Evolutionary conservation across 30 jellyfish, hydroid and myxozoan species (phyloP).

Genomic region (Aurelia sp.): DNA sequence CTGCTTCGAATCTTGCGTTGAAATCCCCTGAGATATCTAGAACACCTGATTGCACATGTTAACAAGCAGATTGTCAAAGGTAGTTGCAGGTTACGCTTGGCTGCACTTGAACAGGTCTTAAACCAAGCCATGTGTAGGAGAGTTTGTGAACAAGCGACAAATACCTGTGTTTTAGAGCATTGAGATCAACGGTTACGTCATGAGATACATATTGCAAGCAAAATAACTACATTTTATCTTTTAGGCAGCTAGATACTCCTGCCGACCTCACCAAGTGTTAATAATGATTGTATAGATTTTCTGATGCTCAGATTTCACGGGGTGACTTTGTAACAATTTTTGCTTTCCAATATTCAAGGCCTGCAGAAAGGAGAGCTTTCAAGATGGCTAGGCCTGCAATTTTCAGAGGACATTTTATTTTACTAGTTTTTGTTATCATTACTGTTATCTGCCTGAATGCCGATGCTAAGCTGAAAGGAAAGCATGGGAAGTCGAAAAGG

Average conservation of each 20-base stretch:
- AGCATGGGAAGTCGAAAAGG: conserved; percentile 44
- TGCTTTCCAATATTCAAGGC: not conserved
- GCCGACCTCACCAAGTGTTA: not conserved
- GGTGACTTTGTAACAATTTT: not conserved
- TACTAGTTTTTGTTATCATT: conserved; percentile 18
- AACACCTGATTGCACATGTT: too few relatives aligned
- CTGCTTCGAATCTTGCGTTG: too few relatives aligned
- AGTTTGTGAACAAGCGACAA: conserved; percentile 63
- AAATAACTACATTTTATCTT: not conserved
- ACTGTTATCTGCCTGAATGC: conserved; percentile 39
- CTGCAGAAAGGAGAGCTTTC: not conserved
- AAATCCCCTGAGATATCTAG: too few relatives aligned
- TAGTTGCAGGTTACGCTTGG: conserved; percentile 31
- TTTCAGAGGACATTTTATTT: conserved; percentile 15
- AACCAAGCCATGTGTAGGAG: conserved; percentile 57
- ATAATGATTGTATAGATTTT: not conserved
- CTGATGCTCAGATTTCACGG: not conserved
- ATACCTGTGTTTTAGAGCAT: conserved; percentile 52
- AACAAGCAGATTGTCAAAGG: too few relatives aligned
- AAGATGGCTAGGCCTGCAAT: conserved; percentile 49
- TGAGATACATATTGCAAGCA: conserved; percentile 18
- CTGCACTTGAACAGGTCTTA: conserved; percentile 36
- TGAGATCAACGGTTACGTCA: conserved; percentile 66
- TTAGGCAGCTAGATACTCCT: conserved; percentile 14
- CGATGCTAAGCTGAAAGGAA: conserved; percentile 55